phyloP scores from a whole-genome alignment of 2,113 vertebrate species.

The Eublepharis macularius region DNA sequence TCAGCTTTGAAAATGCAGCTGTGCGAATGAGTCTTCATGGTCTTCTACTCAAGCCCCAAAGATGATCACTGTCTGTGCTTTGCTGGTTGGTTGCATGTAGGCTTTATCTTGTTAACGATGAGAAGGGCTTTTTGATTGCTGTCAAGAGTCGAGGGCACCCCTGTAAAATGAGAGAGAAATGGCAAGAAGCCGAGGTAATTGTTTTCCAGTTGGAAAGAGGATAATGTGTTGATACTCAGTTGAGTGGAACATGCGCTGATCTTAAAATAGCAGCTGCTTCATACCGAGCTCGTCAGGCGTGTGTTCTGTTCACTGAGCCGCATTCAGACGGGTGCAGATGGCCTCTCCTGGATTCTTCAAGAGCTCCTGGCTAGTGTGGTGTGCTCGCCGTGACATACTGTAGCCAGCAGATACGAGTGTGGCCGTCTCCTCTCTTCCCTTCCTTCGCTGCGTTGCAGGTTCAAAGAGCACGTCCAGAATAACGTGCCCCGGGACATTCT shows the following conservation, averaged over 20 bases:
- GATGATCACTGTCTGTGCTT: not conserved
- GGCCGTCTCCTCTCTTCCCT: not conserved
- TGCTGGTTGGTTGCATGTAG: not conserved
- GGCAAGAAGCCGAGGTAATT: not conserved
- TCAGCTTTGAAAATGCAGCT: not conserved
- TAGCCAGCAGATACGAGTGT: not conserved
- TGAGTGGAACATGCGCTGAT: not conserved
- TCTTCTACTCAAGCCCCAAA: not conserved
- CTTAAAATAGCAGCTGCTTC: not conserved
- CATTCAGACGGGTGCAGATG: too few species aligned
- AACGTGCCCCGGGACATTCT: slow-evolving; percentile 93
- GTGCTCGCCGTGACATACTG: not conserved
- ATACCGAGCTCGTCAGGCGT: not conserved
- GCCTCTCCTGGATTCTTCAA: not conserved
- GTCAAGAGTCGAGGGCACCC: not conserved
- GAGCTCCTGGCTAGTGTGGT: not conserved
- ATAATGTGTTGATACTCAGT: not conserved
- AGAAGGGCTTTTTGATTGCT: not conserved
- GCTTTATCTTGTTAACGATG: not conserved
- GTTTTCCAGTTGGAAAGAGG: not conserved
- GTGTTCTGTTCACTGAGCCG: not conserved
- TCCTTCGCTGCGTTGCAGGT: slow-evolving; percentile 71
- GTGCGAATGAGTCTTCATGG: not conserved
- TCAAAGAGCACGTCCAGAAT: slow-evolving; percentile 95
- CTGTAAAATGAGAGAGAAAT: not conserved